Evolutionary conservation across 2,888 invertebrate species (phyloP).

Genomic region (Anoplius nigerrimus): DNA sequence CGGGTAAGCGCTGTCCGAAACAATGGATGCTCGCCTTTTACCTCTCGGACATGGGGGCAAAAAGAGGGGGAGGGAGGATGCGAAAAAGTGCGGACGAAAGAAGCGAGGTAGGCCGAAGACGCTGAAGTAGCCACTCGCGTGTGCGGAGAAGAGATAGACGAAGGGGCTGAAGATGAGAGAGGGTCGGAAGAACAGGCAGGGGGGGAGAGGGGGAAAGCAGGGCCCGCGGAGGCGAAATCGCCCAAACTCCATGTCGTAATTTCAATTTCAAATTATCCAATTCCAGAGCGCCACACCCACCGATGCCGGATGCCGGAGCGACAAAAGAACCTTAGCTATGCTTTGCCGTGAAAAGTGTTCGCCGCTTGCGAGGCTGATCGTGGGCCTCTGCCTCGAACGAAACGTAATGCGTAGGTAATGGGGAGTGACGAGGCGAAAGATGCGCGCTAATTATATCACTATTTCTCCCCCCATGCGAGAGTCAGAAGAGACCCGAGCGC

Average conservation of each 20-base stretch:
- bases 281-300: conserved; percentile 36
- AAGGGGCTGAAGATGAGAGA: conserved; percentile 7
- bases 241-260: conserved; percentile 48
- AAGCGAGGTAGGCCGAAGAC: conserved; percentile 28
- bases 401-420: conserved; percentile 7
- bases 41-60: conserved; percentile 30
- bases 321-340: conserved; percentile 8
- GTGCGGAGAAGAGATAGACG: not conserved
- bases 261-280: conserved; percentile 64
- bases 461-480: conserved; percentile 25
- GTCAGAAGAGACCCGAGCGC: conserved; percentile 9
- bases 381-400: not conserved
- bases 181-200: conserved; percentile 9
- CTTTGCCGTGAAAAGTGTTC: conserved; percentile 14
- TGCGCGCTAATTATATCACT: conserved; percentile 36
- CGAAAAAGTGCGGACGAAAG: conserved; percentile 6
- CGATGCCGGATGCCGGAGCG: conserved; percentile 9
- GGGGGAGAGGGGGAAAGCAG: conserved; percentile 3
- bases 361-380: not conserved
- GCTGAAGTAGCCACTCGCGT: conserved; percentile 1
- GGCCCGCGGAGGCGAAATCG: conserved; percentile 23
- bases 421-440: conserved; percentile 20
- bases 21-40: conserved; percentile 62
- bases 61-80: conserved; percentile 19
- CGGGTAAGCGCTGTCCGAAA: conserved; percentile 52